Base-by-base conservation (phyloP, 1,140 invertebrate genomes). In the Orussus abietinus region DNA sequence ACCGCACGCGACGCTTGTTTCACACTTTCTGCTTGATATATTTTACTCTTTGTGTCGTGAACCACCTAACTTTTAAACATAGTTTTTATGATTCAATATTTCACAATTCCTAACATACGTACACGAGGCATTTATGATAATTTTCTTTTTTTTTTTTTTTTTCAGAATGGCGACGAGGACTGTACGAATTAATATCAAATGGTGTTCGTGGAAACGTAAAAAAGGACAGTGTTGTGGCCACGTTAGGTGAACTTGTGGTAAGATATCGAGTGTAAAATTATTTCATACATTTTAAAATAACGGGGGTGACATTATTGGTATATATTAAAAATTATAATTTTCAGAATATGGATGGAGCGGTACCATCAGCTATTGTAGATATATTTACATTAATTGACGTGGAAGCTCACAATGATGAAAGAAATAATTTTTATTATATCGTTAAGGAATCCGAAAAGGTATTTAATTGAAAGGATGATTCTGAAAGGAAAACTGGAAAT, bases 311-410 rank as follows among this genome's bases (percentile, higher is more conserved):
- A 20, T 26, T 6, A 4, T 44, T 42, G 12, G 25, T 34, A 19
- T 18, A 38, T 14, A 18, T 4, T 14, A 32, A 36, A 48, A 40
- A 42, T 35, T 45, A 61, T 49, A 42, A 70, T 45, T 69, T 72
- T 35, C 64, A 85, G 83, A 75, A 73, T 46, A 69, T 87, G 19
- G 86, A 91, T 72, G 74, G 77, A 31, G 85, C 88, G 55, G 78
- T 90, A 60, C 80, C 85, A 32, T 84, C 86, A 11, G 76, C 88
- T 22, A 78, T 90, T 42, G 74, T 89, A 41, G 89, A 92, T 67
- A 78, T 90, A 35, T 78, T 90, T 35, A 86, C 83, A 57, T 76
- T 88, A 32, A 75, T 87, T 37, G 90, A 93, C 75, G 82, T 83
- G 25, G 86, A 91, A 73, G 84, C 83, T 15, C 69, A 76, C 40